Base-by-base conservation (phyloP, 1,140 invertebrate species). In the Rhopalosiphum padi region DNA sequence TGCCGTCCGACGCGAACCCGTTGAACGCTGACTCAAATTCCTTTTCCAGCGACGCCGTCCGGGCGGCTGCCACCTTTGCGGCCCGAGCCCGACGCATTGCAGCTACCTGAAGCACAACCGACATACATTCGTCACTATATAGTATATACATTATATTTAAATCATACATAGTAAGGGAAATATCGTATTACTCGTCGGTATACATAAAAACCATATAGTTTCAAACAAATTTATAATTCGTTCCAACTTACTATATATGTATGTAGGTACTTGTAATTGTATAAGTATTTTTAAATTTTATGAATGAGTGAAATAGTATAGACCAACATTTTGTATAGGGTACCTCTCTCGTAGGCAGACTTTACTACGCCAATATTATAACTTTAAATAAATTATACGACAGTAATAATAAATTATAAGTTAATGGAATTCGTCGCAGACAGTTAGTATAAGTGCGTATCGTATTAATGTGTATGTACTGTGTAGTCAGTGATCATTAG, bases 21-120 rank as follows among this genome's bases (percentile, higher is more conserved):
- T 93, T 90, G 92, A 93, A 94, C 51, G 92, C 86, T 43, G 93
- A 94, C 46, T 94, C 94, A 89, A 94, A 94, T 23, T 94, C 94
- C 21, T 86, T 86, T 18, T 93, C 91, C 23, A 94, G 41, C 7
- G 94, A 93, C 9, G 94, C 93, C 43, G 94, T 93, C 23, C 94
- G 93, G 8, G 87, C 88, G 82, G 90, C 93, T 43, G 85, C 83
- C 25, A 91, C 41, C 25, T 91, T 91, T 1, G 94, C 82, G 46
- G 90, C 94, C 22, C 90, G 94, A 60, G 92, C 93, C 46, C 92
- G 94, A 8, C 88, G 87, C 48, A 90, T 9, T 21, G 93, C 93
- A 0, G 88, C 21, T 2, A 94, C 88, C 93, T 94, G 43, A 77
- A n/a, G 5, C 60, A 77, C n/a, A 35, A 68, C 11, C 30, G 15